Base-by-base conservation (phyloP, 2,888 invertebrate species). In the Oscheius myriophilus region DNA sequence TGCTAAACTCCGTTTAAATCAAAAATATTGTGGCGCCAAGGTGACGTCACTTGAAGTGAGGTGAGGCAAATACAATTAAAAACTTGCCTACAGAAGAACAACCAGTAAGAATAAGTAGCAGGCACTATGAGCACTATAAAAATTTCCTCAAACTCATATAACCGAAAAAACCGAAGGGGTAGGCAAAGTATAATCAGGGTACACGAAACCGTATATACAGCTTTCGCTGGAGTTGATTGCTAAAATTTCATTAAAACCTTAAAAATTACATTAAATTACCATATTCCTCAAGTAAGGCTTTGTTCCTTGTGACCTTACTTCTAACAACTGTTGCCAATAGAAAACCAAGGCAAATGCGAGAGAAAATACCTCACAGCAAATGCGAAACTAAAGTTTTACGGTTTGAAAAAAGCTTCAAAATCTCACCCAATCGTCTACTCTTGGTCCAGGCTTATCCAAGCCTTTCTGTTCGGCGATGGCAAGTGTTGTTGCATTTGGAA, bases 71-170 rank as follows among this genome's bases (percentile, higher is more conserved):
- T 21, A 39, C 12, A 7, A 55, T 55, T 25, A 21, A 49, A n/a
- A 51, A 71, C 83, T 89, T n/a, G 96, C 96, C 97, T 95, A 49
- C 96, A 96, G 89, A 97, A 98, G 88, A 98, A 98, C 92, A 98
- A 95, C 26, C 97, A 91, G 52, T 96, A 91, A 87, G 96, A 94
- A 97, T 97, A 98, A 43, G 93, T 93, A 6, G 95, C 94, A 0
- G 97, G 97, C 26, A 96, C 92, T 0, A 96, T 92, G 82, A 96
- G 92, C 46, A 94, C 91, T 26, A 98, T 89, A 59, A 97, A 91
- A 0, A 94, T 92, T 87, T 96, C 97, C 87, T 98, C 98, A 0
- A 92, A 90, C 83, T 91, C 91, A 72, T 90, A 67, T 67, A 67
- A 63, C 33, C 65, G 41, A 6, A 63, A 11, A 6, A 78, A 9